Percentiles rank a stretch among this genome's conserved stretches.
These are phyloP conservation scores for Camelus bactrianus DNA, from an alignment of 2,113 vertebrate genomes.

Conservation along the genomic window DNA sequence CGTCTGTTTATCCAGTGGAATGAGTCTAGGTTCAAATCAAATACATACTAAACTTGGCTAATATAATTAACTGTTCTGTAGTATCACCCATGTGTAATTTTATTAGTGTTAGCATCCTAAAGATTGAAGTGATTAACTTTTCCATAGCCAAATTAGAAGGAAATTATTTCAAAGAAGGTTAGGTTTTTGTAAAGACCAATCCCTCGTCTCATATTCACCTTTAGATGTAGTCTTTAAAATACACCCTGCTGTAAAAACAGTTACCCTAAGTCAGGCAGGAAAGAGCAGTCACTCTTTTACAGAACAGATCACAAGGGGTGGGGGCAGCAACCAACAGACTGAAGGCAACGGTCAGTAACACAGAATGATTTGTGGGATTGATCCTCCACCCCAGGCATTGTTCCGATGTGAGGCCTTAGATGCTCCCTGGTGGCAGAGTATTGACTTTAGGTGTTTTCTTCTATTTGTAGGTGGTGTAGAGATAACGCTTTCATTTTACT, in stretches of 20 bases:
- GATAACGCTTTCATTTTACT: background rate
- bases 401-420: background rate
- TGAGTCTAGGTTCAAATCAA: conserved; percentile 49
- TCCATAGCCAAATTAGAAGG: conserved; percentile 39
- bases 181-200: conserved; percentile 18
- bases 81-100: conserved; percentile 10
- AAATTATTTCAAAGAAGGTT: background rate
- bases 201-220: conserved; percentile 43
- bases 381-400: background rate
- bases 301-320: background rate
- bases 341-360: background rate
- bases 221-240: conserved; percentile 6
- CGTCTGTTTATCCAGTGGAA: conserved; percentile 72
- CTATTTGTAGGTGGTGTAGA: background rate
- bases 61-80: conserved; percentile 54
- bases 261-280: background rate
- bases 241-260: background rate
- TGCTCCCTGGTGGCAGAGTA: no score
- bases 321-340: accelerated
- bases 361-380: background rate
- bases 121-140: conserved; percentile 55
- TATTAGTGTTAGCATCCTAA: conserved; percentile 23
- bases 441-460: background rate
- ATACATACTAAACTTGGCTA: conserved; percentile 45
- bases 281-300: background rate